Conservation (phyloP, 2,888 invertebrate species). For the Deilephila elpenor region DNA sequence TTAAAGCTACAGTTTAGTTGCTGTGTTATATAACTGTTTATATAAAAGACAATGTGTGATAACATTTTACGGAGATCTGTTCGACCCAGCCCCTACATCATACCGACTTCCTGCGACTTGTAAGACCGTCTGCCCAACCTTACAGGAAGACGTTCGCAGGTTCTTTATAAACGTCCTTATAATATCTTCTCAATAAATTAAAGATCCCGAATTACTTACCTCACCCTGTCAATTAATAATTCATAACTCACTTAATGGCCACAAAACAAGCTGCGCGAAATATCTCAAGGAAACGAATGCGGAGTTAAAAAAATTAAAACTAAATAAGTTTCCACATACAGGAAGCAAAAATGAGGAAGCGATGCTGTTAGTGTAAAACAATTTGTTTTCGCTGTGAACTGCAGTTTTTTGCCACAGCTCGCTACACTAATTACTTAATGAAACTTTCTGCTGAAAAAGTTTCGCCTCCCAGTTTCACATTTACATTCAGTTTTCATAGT, state of each 20-base stretch:
- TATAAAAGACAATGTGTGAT: too few relatives aligned
- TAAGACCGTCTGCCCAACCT: too few relatives aligned
- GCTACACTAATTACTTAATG: slow-evolving; percentile 50
- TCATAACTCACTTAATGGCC: slow-evolving; percentile 8
- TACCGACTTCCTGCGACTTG: too few relatives aligned
- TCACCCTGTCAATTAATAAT: neutral
- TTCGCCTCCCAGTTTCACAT: slow-evolving; percentile 38
- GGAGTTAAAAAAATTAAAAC: slow-evolving; percentile 6
- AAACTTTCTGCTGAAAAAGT: slow-evolving; percentile 46
- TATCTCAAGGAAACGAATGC: slow-evolving; percentile 19
- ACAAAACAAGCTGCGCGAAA: slow-evolving; percentile 7
- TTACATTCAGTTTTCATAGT: slow-evolving; percentile 39
- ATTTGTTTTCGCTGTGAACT: slow-evolving; percentile 40
- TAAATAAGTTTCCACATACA: slow-evolving; percentile 17
- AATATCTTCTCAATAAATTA: too few relatives aligned
- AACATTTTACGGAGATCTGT: too few relatives aligned
- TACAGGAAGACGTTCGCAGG: too few relatives aligned
- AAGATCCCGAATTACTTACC: too few relatives aligned
- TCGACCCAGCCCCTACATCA: too few relatives aligned
- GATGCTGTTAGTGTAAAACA: slow-evolving; percentile 37
- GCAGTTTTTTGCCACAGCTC: slow-evolving; percentile 43
- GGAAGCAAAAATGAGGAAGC: slow-evolving; percentile 26
- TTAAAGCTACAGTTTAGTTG: too few relatives aligned
- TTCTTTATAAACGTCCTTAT: too few relatives aligned
- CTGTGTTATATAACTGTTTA: too few relatives aligned